Conservation (phyloP, 2,797 vertebrate species). For the Acanthornis magna region DNA sequence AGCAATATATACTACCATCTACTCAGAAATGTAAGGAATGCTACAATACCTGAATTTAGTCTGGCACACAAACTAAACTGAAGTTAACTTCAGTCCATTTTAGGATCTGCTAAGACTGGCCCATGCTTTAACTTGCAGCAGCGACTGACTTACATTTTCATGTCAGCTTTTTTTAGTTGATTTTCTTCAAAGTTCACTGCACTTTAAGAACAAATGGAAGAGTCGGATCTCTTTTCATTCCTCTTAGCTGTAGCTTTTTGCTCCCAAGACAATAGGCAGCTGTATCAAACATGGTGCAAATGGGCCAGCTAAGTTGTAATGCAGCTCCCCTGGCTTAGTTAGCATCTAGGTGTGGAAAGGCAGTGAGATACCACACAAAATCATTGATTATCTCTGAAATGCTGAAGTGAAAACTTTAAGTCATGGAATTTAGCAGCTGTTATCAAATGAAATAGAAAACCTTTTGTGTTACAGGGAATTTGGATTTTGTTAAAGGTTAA, state of each 20-base stretch:
- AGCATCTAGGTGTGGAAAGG: background rate
- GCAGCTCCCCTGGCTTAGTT: background rate
- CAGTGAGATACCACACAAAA: background rate
- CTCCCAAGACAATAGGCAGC: background rate
- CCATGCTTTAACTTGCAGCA: conserved; percentile 2
- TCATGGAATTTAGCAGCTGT: background rate
- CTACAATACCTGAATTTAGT: conserved; percentile 27
- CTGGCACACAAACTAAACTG: background rate
- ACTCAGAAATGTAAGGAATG: conserved; percentile 51
- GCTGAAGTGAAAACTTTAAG: background rate
- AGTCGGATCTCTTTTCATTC: background rate
- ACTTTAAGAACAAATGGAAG: background rate
- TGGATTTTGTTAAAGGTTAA: background rate
- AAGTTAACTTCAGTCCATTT: background rate
- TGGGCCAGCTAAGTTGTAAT: background rate
- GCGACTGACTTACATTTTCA: background rate
- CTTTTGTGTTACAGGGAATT: background rate
- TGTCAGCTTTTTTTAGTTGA: background rate
- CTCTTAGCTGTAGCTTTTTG: background rate
- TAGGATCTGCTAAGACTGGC: conserved; percentile 19
- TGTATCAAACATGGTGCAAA: background rate
- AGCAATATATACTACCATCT: background rate
- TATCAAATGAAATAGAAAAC: background rate
- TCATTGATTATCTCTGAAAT: background rate
- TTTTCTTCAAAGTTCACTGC: background rate